Evolutionary conservation across 2,888 invertebrate genomes (phyloP), one percentile per base, ranked within the genome.

Genomic region (Thecophora atra): DNA sequence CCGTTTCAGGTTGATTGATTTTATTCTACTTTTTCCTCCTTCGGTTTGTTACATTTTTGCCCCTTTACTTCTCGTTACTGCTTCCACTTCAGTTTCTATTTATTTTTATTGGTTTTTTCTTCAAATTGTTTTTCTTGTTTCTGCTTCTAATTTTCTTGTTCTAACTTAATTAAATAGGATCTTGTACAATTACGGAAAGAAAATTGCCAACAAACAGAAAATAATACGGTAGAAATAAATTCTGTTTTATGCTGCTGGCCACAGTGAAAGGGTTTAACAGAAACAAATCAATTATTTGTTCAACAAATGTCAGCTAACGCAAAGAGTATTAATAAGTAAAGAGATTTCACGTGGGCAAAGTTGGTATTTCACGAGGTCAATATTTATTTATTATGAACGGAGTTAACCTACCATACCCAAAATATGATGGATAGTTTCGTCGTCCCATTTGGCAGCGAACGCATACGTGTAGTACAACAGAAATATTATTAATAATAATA

Each of bases 11-110:
- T 24, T 62, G n/a, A 15, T 42, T 42, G n/a, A 19, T 17, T 30
- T 30, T 19, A 42, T 62, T 62, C 37, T 63, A 19, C n/a, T 47
- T 21, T 15, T 63, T 63, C 6, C n/a, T 42, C 42, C 42, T 42
- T 15, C 19, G 13, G 1, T 21, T 63, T 42, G 1, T 5, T n/a
- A 1, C n/a, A 7, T 63, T 63, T 63, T 37, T 37, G 37, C 13
- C 24, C n/a, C 21, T 42, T 63, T 63, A n/a, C 13, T 63, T 63
- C n/a, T 63, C n/a, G n/a, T 58, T 37, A 42, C 28, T 62, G 30
- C 1, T 37, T 30, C 21, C 13, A 24, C n/a, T 62, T 28, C 6
- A 8, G 62, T 62, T 62, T 21, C 7, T 62, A 30, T 62, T 28
- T 26, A 24, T 7, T 26, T 24, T 60, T 24, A 6, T 7, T 52